These are phyloP conservation scores for Thyatira batis DNA, from an alignment of 2,888 invertebrate species.

Conservation along the genomic window DNA sequence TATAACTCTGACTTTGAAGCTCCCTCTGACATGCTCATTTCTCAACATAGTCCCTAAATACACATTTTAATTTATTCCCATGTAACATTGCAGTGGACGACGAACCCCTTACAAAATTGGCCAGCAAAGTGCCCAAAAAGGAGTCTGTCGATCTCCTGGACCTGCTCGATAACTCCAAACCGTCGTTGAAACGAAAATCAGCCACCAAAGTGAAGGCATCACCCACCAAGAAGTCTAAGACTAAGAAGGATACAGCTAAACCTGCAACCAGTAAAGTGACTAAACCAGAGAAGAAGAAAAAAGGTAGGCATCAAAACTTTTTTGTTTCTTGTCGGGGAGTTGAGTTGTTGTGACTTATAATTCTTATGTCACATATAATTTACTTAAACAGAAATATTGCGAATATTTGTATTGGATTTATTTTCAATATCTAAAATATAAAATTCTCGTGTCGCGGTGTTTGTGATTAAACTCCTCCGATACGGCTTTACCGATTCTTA, in stretches of 20 bases:
- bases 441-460: no score
- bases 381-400: no score
- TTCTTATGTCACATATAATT: no score
- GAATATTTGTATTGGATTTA: no score
- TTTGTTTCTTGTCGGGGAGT: conserved; percentile 23
- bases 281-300: conserved; percentile 69
- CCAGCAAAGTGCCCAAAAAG: conserved; percentile 68
- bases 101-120: conserved; percentile 66
- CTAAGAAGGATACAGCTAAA: conserved; percentile 50
- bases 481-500: no score
- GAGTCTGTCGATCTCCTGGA: conserved; percentile 62
- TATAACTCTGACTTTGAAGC: no score
- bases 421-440: no score
- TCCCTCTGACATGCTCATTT: no score
- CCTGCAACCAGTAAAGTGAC: conserved; percentile 55
- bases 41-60: neutral
- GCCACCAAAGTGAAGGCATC: conserved; percentile 49
- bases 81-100: conserved; percentile 77
- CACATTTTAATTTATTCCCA: conserved; percentile 27
- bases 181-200: conserved; percentile 62
- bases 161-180: conserved; percentile 56
- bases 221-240: conserved; percentile 57
- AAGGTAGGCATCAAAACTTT: conserved; percentile 63
- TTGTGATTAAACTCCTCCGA: no score
- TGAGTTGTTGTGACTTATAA: conserved; percentile 44